Percentiles rank a stretch among this genome's conserved stretches.
Evolutionary conservation across 37 sponge, comb jelly and placozoan genomes (phyloP).

Genomic region (Cliona cf. orientalis): DNA sequence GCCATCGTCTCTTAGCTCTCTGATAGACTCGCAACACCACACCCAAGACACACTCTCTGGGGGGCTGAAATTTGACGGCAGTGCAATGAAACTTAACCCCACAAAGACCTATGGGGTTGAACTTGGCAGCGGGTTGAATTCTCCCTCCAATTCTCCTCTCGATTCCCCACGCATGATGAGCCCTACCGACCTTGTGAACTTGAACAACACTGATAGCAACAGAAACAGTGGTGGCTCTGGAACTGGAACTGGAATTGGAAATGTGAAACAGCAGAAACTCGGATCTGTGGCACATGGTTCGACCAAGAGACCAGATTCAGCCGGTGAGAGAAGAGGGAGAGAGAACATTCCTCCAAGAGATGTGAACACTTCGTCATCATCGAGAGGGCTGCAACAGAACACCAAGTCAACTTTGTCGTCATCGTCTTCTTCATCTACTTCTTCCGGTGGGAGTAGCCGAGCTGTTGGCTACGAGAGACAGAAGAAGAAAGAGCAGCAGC

Average conservation of each 20-base stretch:
- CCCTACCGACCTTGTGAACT: background rate
- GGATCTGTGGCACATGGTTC: no score
- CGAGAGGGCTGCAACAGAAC: no score
- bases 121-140: background rate
- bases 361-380: no score
- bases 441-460: no score
- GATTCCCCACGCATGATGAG: background rate
- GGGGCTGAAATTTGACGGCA: background rate
- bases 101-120: background rate
- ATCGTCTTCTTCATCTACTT: no score
- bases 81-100: background rate
- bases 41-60: background rate
- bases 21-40: background rate
- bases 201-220: background rate
- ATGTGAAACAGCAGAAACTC: no score
- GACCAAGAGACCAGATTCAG: no score
- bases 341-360: no score
- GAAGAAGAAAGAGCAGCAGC: background rate
- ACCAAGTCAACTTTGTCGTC: no score
- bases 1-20: no score
- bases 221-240: background rate
- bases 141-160: background rate
- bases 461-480: background rate
- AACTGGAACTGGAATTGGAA: slow-evolving; percentile 1
- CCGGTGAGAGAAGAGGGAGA: no score